A percentile compares a stretch with the other conserved stretches of the same genome.
Evolutionary conservation across 1,140 invertebrate genomes (phyloP).

Genomic region (Aphelenchoides avenae): DNA sequence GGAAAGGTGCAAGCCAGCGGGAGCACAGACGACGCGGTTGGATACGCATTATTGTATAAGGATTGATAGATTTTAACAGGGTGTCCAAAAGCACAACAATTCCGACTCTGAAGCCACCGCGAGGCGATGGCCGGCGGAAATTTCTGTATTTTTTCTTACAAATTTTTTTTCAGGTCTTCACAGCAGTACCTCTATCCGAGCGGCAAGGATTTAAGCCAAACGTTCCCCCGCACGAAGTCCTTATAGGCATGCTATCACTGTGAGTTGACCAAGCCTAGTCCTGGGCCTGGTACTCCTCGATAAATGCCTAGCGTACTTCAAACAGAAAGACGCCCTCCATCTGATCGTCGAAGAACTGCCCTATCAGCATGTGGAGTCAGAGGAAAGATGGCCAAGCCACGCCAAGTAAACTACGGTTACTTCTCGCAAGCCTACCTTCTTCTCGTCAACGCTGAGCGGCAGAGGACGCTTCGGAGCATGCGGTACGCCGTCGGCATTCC

Average conservation of each 20-base stretch:
- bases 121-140: not conserved
- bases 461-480: slow-evolving; percentile 48
- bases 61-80: not conserved
- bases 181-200: no score
- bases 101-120: not conserved
- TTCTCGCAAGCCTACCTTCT: slow-evolving; percentile 41
- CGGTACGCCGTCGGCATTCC: slow-evolving; percentile 9
- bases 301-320: slow-evolving; percentile 12
- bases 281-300: not conserved
- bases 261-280: not conserved
- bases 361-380: not conserved
- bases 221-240: no score
- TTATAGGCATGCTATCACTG: not conserved
- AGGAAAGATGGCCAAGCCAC: not conserved
- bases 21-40: not conserved
- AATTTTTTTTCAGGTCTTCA: not conserved
- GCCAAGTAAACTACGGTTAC: not conserved
- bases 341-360: not conserved
- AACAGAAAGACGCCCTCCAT: slow-evolving; percentile 13
- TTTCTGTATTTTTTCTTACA: not conserved
- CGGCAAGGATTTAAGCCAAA: no score
- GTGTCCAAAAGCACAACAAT: not conserved
- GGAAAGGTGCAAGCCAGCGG: slow-evolving; percentile 8
- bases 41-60: not conserved
- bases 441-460: slow-evolving; percentile 41